Conservation (phyloP, 1,140 invertebrate genomes). For the Drosophila pruinosa region DNA sequence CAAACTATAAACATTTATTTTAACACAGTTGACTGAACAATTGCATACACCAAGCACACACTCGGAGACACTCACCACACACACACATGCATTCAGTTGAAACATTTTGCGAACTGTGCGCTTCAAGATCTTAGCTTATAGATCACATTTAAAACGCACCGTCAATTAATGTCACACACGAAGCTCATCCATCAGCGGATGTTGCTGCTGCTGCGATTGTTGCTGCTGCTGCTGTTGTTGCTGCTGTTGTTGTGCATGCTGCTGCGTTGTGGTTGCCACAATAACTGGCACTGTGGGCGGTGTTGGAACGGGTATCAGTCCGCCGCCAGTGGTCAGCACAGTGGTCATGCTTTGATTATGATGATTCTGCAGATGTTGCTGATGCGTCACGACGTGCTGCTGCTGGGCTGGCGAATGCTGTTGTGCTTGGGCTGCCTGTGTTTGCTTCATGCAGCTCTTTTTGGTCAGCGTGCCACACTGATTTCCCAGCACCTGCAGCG, state of each 20-base stretch:
- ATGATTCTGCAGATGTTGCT: constrained; percentile 82
- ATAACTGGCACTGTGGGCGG: constrained; percentile 73
- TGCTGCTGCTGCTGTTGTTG: constrained; percentile 82
- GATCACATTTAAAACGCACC: constrained; percentile 82
- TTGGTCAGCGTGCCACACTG: constrained; percentile 86
- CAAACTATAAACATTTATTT: constrained; percentile 8
- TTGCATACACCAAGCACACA: constrained; percentile 36
- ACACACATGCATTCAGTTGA: constrained; percentile 16
- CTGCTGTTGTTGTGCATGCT: constrained; percentile 85
- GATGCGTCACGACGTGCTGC: constrained; percentile 83
- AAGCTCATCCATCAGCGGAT: constrained; percentile 88
- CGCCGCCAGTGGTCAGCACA: constrained; percentile 69
- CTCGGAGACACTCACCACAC: constrained; percentile 7
- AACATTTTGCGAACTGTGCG: constrained; percentile 51
- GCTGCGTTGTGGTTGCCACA: constrained; percentile 73
- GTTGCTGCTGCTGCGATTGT: constrained; percentile 83
- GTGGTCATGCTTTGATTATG: constrained; percentile 82
- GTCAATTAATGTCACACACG: constrained; percentile 89
- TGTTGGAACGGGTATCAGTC: constrained; percentile 61
- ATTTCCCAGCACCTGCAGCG: constrained; percentile 87
- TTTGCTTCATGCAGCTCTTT: constrained; percentile 84
- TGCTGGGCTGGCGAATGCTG: constrained; percentile 76
- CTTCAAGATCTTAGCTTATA: constrained; percentile 55
- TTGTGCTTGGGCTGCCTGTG: constrained; percentile 57
- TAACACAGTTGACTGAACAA: constrained; percentile 21